Evolutionary conservation across 2,797 vertebrate species (phyloP), one percentile per base, ranked within the genome.

Genomic region (Eremophila alpestris): DNA sequence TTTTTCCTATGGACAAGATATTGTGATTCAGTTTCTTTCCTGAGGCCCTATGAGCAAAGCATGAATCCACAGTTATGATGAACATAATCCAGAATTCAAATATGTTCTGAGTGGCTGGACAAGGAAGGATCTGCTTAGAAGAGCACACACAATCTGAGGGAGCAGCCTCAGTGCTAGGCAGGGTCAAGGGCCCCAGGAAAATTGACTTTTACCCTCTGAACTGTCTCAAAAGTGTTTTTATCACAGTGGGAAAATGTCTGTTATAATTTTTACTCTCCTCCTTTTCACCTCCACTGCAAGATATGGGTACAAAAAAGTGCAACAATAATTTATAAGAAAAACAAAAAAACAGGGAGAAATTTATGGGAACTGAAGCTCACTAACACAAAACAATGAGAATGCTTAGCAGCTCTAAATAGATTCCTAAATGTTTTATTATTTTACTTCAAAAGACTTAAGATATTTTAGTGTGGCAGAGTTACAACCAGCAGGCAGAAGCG

Each of bases 361-460:
- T 83, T 89, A 79, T 54, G 24, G 38, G 43, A 91, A 80, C 22
- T 21, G 58, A 68, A 16, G 60, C 38, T 70, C 54, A 55, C 90
- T 84, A 94, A 88, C 1, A 7, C 34, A 76, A 74, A 91, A 62
- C 40, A 64, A 56, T 11, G 32, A 77, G 48, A 69, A 54, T n/a
- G 7, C 9, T 94, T 56, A 90, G 67, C 24, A 84, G 54, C 48
- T 77, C 77, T 51, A 48, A 41, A 60, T 11, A 89, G 54, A 36
- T 87, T 91, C 51, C 60, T 70, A 84, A 92, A 84, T 77, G 51
- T 64, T 90, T 90, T 87, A 79, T 84, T 94, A 67, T 80, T 95
- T 92, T 89, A 64, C 40, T 60, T 51, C 34, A 76, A 86, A 82
- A 87, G 45, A 56, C 49, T 76, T 67, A 24, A 38, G 54, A 26